Conservation (phyloP, 1,140 invertebrate genomes). For the Drosophila subobscura region DNA sequence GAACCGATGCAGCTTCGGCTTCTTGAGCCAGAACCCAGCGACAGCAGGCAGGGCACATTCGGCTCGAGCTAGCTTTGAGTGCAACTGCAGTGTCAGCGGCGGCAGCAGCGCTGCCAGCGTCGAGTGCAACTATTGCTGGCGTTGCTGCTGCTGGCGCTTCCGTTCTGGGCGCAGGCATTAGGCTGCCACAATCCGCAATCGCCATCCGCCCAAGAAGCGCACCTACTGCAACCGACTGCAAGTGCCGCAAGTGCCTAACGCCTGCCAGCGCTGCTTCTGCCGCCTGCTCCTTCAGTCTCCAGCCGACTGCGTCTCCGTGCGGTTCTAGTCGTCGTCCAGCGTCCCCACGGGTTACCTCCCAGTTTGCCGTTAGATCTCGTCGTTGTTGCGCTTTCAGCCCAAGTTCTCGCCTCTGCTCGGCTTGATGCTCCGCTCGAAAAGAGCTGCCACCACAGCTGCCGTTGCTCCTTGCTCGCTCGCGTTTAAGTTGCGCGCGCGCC, state of each 20-base stretch:
- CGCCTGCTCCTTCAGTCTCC: constrained; percentile 67
- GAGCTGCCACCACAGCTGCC: constrained; percentile 7
- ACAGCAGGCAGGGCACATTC: too few species aligned
- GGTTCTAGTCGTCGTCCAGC: constrained; percentile 59
- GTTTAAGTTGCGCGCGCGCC: constrained; percentile 62
- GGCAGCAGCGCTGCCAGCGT: constrained; percentile 47
- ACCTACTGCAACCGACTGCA: constrained; percentile 59
- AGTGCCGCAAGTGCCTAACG: constrained; percentile 49
- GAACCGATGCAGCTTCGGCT: constrained; percentile 4
- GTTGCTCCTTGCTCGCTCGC: constrained; percentile 32
- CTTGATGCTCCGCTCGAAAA: constrained; percentile 3
- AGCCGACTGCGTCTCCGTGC: constrained; percentile 73
- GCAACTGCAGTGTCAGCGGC: constrained; percentile 50
- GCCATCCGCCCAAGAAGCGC: constrained; percentile 71
- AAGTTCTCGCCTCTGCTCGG: constrained; percentile 29
- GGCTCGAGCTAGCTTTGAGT: constrained; percentile 44
- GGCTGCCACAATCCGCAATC: not conserved
- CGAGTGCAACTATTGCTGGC: constrained; percentile 71
- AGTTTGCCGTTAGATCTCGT: constrained; percentile 33
- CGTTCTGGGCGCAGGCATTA: constrained; percentile 34
- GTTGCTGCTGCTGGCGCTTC: constrained; percentile 18
- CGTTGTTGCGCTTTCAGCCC: constrained; percentile 53
- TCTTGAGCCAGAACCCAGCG: constrained; percentile 31
- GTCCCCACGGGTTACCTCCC: constrained; percentile 10
- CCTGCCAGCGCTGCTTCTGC: constrained; percentile 63